Base-by-base conservation (phyloP, 2,113 vertebrate species). In the Rana temporaria region DNA sequence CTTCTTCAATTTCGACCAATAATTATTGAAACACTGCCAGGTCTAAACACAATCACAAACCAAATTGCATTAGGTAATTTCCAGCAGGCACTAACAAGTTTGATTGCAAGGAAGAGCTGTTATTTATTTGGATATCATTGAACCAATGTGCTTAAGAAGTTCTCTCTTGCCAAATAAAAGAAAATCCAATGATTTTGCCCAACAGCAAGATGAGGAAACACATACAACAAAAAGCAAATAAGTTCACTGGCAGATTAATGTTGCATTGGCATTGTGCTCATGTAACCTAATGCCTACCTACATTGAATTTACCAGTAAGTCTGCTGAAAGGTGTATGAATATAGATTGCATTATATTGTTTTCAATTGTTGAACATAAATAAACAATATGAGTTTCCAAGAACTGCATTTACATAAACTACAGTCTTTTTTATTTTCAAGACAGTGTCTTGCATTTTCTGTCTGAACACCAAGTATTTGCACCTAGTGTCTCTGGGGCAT, bases 21-120 rank as follows among this genome's bases (percentile, higher is more conserved):
- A 68, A 83, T 68, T 76, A 68, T 68, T 68, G 53, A 75, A 82
- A 62, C 15, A 34, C 56, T 30, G 64, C 72, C 71, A 83, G 32
- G 18, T 26, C 53, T 48, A 52, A 63, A 67, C n/a, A 64, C 30
- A 42, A 73, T 57, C 26, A 67, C 59, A 38, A 64, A 65, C 26
- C 34, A 55, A 83, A 76, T 75, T 68, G 56, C 12, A 76, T 60
- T 76, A 60, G 63, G 59, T 76, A 17, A 16, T 59, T 5, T 74
- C 52, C 60, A 11, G 62, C 24, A 55, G 42, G 22, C 79, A 17
- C 56, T 81, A 71, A 42, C 70, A 48, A 42, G 34, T 57, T 57
- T 67, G 52, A 26, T 22, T 62, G 67, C 56, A 52, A 11, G 20
- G 2, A 32, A 63, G 53, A 38, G 11, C 16, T 59, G 42, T 34